A percentile compares a stretch with the other conserved stretches of the same genome.
Evolutionary conservation across 2,113 vertebrate species (phyloP).

Genomic region (Zosterops japonicus): DNA sequence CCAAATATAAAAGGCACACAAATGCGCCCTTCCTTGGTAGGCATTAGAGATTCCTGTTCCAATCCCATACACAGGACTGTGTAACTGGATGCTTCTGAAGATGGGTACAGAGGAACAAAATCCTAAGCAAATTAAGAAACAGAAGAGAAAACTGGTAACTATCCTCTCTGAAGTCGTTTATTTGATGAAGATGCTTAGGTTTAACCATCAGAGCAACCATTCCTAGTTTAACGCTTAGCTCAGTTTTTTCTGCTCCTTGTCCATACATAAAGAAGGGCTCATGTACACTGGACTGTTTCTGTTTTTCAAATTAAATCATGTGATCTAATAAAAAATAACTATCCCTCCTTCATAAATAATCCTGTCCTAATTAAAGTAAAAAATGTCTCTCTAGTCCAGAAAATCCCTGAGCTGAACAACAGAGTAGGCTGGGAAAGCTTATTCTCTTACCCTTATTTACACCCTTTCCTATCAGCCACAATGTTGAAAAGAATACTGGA

Average conservation of each 20-base stretch:
- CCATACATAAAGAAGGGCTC: background rate
- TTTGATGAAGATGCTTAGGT: background rate
- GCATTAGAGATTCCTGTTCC: background rate
- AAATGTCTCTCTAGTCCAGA: background rate
- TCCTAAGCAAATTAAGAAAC: background rate
- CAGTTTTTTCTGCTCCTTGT: background rate
- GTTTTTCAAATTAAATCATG: background rate
- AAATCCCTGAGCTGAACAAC: background rate
- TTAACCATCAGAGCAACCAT: background rate
- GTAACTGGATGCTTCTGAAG: background rate
- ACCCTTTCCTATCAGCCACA: background rate
- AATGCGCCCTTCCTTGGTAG: background rate
- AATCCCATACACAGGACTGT: background rate
- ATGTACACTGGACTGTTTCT: background rate
- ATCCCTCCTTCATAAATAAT: background rate
- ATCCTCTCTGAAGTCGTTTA: background rate
- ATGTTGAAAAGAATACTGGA: background rate
- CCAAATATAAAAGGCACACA: background rate
- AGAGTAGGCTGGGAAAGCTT: background rate
- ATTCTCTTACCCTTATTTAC: background rate
- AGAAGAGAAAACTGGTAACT: background rate
- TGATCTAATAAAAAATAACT: background rate
- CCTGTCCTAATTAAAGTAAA: background rate
- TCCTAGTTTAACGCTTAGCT: background rate
- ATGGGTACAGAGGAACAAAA: background rate